Conservation (phyloP, 1,140 invertebrate species). For the Magallana gigas region DNA sequence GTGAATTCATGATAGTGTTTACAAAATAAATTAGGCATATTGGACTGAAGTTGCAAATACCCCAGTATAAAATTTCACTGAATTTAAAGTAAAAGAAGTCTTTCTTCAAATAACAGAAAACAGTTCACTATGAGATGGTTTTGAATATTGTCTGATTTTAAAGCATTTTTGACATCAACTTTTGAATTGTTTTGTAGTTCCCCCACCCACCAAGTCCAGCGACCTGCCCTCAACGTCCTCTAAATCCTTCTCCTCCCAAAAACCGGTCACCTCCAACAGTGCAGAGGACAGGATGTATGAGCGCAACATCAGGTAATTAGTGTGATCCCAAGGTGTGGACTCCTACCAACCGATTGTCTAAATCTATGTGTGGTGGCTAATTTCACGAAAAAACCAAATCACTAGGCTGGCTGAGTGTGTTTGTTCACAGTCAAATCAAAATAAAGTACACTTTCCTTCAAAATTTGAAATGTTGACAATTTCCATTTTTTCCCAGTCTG, state of each 20-base stretch:
- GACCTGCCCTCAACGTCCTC: slow-evolving; percentile 39
- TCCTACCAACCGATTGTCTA: background rate
- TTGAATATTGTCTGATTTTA: no score
- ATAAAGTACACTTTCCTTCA: background rate
- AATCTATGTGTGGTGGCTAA: background rate
- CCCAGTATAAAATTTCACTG: no score
- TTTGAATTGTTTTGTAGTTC: slow-evolving; percentile 43
- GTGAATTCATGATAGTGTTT: no score
- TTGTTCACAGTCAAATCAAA: slow-evolving; percentile 17
- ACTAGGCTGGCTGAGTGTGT: slow-evolving; percentile 14
- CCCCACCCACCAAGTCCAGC: slow-evolving; percentile 51
- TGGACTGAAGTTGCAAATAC: no score
- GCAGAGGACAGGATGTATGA: slow-evolving; percentile 48
- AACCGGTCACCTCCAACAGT: background rate
- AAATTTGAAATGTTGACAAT: background rate
- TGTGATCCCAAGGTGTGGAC: background rate
- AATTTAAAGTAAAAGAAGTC: no score
- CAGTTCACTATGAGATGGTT: no score
- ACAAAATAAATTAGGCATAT: no score
- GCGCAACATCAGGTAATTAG: slow-evolving; percentile 54
- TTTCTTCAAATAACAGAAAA: no score
- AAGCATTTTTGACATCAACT: background rate
- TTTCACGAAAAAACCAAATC: background rate
- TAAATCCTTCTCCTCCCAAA: slow-evolving; percentile 42
- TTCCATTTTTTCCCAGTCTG: no score